Evolutionary conservation across 1,140 invertebrate species (phyloP).

Genomic region (Trichonephila clavata): DNA sequence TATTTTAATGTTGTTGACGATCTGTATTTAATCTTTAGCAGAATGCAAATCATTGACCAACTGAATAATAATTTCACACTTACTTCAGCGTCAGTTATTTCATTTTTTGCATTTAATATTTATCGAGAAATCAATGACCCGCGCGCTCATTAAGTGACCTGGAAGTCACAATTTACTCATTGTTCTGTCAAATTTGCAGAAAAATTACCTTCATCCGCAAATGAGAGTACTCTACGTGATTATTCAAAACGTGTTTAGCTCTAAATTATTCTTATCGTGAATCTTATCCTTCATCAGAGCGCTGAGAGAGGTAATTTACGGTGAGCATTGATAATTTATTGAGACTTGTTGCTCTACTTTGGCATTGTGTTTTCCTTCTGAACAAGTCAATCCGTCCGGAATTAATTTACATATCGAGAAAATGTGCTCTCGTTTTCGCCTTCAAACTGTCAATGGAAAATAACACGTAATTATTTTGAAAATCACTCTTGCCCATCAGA

Average conservation of each 20-base stretch:
- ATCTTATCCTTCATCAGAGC: background rate
- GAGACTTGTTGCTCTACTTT: background rate
- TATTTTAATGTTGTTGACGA: background rate
- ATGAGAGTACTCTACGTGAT: background rate
- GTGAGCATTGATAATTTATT: conserved; percentile 7
- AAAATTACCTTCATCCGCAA: background rate
- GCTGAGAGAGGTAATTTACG: conserved; percentile 13
- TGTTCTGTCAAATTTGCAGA: background rate
- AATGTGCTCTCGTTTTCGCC: background rate
- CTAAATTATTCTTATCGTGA: conserved; percentile 18
- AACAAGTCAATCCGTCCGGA: background rate
- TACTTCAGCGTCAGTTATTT: background rate
- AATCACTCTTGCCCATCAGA: too few relatives aligned
- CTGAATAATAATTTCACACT: background rate
- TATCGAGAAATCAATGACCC: background rate
- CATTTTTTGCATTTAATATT: background rate
- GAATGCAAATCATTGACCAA: background rate
- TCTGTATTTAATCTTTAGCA: background rate
- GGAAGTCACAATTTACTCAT: conserved; percentile 6
- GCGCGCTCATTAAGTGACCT: background rate
- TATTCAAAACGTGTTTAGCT: conserved; percentile 1
- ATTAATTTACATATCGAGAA: background rate
- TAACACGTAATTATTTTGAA: background rate
- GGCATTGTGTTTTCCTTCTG: background rate
- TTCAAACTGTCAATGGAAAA: background rate